Conservation (phyloP, 2,888 invertebrate species). For the Chrysotoxum bicinctum region DNA sequence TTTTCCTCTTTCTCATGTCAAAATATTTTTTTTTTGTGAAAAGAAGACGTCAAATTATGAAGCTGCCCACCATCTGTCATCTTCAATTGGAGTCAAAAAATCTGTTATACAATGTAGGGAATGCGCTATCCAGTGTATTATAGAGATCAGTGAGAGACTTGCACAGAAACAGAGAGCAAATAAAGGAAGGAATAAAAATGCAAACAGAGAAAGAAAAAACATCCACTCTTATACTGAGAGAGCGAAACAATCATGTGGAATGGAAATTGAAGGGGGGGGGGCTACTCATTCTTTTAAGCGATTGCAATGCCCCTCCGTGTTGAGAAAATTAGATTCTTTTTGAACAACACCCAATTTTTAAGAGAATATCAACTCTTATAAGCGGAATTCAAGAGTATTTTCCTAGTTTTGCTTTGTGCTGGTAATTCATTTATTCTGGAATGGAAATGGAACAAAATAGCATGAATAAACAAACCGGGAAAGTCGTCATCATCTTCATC, state of each 20-base stretch:
- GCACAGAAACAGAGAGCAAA: not conserved
- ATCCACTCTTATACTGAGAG: slow-evolving; percentile 58
- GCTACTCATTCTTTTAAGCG: slow-evolving; percentile 21
- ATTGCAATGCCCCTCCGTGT: slow-evolving; percentile 11
- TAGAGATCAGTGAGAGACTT: too few species aligned
- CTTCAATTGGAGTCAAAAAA: too few species aligned
- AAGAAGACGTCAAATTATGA: too few species aligned
- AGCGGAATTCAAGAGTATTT: not conserved
- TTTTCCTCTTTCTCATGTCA: too few species aligned
- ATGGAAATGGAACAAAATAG: not conserved
- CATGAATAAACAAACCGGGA: not conserved
- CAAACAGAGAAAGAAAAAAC: slow-evolving; percentile 41
- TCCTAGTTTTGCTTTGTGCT: not conserved
- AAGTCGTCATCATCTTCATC: not conserved
- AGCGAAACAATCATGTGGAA: not conserved
- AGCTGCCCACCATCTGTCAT: too few species aligned
- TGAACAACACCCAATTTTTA: slow-evolving; percentile 63
- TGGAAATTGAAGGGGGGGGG: not conserved
- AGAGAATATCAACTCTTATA: slow-evolving; percentile 39
- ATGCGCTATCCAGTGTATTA: too few species aligned
- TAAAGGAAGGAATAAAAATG: not conserved
- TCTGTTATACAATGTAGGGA: too few species aligned
- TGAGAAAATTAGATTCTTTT: not conserved
- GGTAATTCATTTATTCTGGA: not conserved
- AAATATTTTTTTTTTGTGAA: too few species aligned